phyloP scores from a whole-genome alignment of 2,797 vertebrate genomes.

The Chromobotia macracanthus region DNA sequence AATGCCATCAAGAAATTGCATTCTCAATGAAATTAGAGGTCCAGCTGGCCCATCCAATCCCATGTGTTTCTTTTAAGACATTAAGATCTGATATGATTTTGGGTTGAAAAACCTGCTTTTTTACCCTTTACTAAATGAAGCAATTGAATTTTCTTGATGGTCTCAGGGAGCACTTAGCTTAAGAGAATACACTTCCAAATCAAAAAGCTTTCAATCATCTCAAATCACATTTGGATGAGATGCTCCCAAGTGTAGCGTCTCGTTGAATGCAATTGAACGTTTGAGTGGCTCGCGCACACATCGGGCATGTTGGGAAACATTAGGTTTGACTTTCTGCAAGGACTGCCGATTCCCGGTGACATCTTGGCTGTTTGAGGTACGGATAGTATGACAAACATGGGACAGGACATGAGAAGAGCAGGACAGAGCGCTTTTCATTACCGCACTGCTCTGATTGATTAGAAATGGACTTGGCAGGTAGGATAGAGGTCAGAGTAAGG shows the following conservation, averaged over 20 bases:
- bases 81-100: conserved; percentile 99
- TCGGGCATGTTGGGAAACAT: conserved; percentile 91
- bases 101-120: conserved; percentile 88
- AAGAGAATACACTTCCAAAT: conserved; percentile 99
- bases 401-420: conserved; percentile 45
- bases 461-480: conserved; percentile 45
- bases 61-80: conserved; percentile 97
- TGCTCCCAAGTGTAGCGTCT: conserved; percentile 85
- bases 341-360: conserved; percentile 84
- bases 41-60: conserved; percentile 94
- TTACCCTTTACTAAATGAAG: conserved; percentile 88
- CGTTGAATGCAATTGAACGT: conserved; percentile 88
- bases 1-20: conserved; percentile 98
- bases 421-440: conserved; percentile 54
- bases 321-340: conserved; percentile 83
- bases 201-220: conserved; percentile 99
- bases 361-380: conserved; percentile 82
- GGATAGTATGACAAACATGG: conserved; percentile 68
- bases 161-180: conserved; percentile 98
- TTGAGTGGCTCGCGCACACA: conserved; percentile 85
- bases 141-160: conserved; percentile 99
- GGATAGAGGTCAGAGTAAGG: conserved; percentile 23
- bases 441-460: conserved; percentile 47
- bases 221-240: conserved; percentile 95
- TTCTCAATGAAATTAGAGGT: conserved; percentile 95